phyloP scores from a whole-genome alignment of 2,113 vertebrate species.

The Nesogale talazaci region DNA sequence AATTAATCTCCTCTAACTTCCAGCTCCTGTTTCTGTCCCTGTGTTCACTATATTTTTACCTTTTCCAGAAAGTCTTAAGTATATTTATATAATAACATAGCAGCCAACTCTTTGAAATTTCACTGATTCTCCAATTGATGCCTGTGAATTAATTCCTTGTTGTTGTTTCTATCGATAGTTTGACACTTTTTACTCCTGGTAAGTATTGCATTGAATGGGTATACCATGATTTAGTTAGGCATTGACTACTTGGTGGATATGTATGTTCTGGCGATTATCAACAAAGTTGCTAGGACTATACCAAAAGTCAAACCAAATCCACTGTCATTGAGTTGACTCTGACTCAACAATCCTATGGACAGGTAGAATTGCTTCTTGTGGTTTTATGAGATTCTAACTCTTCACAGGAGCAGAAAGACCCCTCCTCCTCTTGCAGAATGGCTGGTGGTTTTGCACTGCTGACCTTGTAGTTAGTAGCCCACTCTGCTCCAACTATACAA shows the following conservation, averaged over 20 bases:
- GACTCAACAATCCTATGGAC: too few species aligned
- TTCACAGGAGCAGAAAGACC: too few species aligned
- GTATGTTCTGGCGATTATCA: neutral
- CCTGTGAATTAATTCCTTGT: neutral
- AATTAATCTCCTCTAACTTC: neutral
- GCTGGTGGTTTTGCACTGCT: too few species aligned
- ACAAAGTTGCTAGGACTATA: neutral
- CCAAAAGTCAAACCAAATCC: too few species aligned
- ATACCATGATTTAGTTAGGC: neutral
- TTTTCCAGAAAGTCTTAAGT: constrained; percentile 18
- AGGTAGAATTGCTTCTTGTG: too few species aligned
- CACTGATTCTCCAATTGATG: neutral
- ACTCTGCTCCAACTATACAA: too few species aligned
- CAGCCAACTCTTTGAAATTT: neutral
- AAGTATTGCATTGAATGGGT: neutral
- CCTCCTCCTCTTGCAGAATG: too few species aligned
- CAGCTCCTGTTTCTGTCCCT: neutral
- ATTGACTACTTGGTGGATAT: neutral
- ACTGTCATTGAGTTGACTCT: too few species aligned
- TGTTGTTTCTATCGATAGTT: neutral
- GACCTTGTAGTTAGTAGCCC: too few species aligned
- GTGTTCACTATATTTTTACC: neutral
- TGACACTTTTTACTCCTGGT: neutral
- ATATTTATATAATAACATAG: neutral
- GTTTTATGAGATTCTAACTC: too few species aligned